Evolutionary conservation across 2,797 vertebrate genomes (phyloP), one percentile per base, ranked within the genome.

Genomic region (Acanthurus tractus): DNA sequence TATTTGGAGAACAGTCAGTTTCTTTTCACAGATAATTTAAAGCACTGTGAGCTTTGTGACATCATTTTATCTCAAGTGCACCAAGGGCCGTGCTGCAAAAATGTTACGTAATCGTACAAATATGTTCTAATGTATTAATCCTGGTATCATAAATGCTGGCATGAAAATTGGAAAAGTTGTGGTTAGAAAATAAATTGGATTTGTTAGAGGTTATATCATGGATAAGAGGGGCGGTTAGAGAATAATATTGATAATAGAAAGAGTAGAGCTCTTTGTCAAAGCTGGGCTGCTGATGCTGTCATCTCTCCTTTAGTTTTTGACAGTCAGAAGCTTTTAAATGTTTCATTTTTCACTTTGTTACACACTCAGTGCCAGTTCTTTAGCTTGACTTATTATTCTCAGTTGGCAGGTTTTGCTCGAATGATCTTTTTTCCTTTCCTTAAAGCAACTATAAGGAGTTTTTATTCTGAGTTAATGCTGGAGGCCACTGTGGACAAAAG

Each of bases 21-120:
- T 71, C 57, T 55, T 50, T 62, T 68, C 38, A 70, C 22, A 20
- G 57, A 79, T 65, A 44, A 77, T 75, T 81, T 69, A 74, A 67
- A 29, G 40, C 6, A 0, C 15, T 25, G 1, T 53, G 38, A 57
- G 52, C 54, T 34, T 4, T 76, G 34, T 29, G 66, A 73, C 29
- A 48, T 46, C 22, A 54, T 38, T 8, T 67, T 74, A 84, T 78
- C 44, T 74, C 38, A 44, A 48, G 71, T 77, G 40, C 50, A 34
- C 14, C 29, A 15, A 13, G 20, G 14, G 13, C 44, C 0, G 2
- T n/a, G 40, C 23, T 70, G 40, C 29, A 75, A 63, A 34, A 74
- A 84, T 67, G 58, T 68, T 73, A 46, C 38, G 50, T 50, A 78
- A 22, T 56, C 58, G 12, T 53, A 49, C 15, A 74, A 29, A 61